These are phyloP conservation scores for Mesaphorura yosii DNA, from an alignment of 1,140 invertebrate genomes.

Conservation along the genomic window DNA sequence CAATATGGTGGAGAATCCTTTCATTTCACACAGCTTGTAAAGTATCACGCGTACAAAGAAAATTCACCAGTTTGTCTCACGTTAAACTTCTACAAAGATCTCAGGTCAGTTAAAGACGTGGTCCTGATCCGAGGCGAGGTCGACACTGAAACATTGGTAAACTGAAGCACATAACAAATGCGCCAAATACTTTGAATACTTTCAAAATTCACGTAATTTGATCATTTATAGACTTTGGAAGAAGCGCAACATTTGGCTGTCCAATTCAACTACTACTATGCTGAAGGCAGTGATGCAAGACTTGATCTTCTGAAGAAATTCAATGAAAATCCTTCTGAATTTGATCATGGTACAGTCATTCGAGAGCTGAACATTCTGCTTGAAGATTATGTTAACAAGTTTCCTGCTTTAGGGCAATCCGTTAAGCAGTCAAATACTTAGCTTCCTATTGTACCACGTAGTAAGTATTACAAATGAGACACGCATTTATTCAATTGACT, in stretches of 20 bases:
- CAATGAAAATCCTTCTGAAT: slow-evolving; percentile 55
- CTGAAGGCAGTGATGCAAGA: slow-evolving; percentile 49
- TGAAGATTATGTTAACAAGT: slow-evolving; percentile 3
- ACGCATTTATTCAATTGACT: too few species aligned
- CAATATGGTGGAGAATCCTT: slow-evolving; percentile 62
- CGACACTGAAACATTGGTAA: slow-evolving; percentile 60
- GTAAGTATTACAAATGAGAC: too few species aligned
- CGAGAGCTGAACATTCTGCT: slow-evolving; percentile 56
- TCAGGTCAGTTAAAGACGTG: slow-evolving; percentile 60
- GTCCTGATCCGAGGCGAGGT: slow-evolving; percentile 79
- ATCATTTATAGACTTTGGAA: slow-evolving; percentile 42
- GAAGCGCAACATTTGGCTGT: slow-evolving; percentile 77
- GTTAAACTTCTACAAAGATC: slow-evolving; percentile 68
- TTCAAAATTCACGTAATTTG: too few species aligned
- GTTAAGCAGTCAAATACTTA: too few species aligned
- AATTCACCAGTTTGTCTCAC: slow-evolving; percentile 81
- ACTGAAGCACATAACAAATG: slow-evolving; percentile 6
- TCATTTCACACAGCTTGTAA: slow-evolving; percentile 75
- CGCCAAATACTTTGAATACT: slow-evolving; percentile 9
- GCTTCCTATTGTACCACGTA: too few species aligned
- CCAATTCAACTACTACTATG: slow-evolving; percentile 75
- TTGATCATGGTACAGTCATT: slow-evolving; percentile 73
- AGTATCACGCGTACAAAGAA: slow-evolving; percentile 79
- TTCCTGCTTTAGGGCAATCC: too few species aligned
- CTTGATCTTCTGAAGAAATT: slow-evolving; percentile 57